phyloP scores from a whole-genome alignment of 2,888 invertebrate species.

The Tetrapedia diversipes region DNA sequence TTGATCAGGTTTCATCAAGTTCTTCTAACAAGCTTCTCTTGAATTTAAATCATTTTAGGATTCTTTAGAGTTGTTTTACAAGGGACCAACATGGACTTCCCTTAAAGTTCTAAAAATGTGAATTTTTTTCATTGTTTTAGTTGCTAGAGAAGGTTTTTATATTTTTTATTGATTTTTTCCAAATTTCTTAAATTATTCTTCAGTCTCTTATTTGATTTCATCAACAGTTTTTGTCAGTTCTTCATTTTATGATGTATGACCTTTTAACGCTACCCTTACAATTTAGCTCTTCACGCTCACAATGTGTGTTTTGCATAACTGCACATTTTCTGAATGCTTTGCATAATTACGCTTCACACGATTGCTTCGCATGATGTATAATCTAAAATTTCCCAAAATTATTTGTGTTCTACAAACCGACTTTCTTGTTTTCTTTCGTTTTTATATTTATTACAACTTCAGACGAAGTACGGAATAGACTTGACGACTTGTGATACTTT shows the following conservation, averaged over 20 bases:
- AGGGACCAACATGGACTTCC: too few species aligned
- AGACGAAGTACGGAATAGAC: too few species aligned
- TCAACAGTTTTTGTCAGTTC: not conserved
- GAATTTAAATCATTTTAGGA: not conserved
- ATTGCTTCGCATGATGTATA: not conserved
- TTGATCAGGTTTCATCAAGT: not conserved
- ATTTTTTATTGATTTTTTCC: too few species aligned
- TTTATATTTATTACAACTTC: too few species aligned
- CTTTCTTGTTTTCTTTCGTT: not conserved
- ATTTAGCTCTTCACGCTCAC: not conserved
- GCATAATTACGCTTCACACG: not conserved
- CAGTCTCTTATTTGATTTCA: not conserved
- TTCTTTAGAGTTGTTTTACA: not conserved
- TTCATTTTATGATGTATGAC: not conserved
- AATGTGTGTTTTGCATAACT: not conserved
- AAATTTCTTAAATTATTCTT: not conserved
- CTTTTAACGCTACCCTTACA: not conserved
- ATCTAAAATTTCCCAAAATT: not conserved
- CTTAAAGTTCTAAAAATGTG: not conserved
- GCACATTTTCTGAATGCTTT: not conserved
- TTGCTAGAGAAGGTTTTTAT: too few species aligned
- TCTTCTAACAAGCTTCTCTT: not conserved
- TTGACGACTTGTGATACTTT: too few species aligned
- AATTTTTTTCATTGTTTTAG: too few species aligned
- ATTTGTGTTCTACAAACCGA: not conserved